Percentiles rank a stretch among this genome's conserved stretches.
These are phyloP conservation scores for Pantelozetes paolii DNA, from an alignment of 2,888 invertebrate genomes.

Conservation along the genomic window DNA sequence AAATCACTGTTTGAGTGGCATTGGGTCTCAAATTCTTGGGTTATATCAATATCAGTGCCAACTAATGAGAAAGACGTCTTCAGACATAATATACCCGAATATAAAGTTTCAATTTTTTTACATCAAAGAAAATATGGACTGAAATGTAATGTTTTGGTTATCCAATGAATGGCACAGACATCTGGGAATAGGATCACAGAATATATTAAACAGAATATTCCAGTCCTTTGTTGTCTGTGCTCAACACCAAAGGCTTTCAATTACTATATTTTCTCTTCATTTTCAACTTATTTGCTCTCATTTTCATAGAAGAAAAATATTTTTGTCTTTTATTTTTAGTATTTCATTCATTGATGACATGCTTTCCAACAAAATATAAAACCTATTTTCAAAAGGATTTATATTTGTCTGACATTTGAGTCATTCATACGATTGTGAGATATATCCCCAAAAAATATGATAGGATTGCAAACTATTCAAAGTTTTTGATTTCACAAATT, in stretches of 20 bases:
- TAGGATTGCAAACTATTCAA: conserved; percentile 3
- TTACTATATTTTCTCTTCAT: neutral
- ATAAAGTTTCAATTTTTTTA: conserved; percentile 14
- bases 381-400: neutral
- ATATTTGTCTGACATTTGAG: neutral
- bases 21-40: neutral
- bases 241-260: conserved; percentile 8
- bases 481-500: conserved; percentile 31
- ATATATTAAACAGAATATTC: neutral
- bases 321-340: neutral
- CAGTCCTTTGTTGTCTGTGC: neutral
- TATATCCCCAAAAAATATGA: neutral
- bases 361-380: neutral
- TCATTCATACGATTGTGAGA: conserved; percentile 16
- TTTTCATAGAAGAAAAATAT: neutral
- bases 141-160: neutral
- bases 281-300: neutral
- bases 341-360: neutral
- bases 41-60: conserved; percentile 24
- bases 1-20: neutral
- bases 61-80: conserved; percentile 19
- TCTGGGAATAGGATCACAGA: neutral
- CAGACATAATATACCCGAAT: neutral
- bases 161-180: conserved; percentile 19
- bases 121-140: conserved; percentile 25